Conservation (phyloP, 2,113 vertebrate genomes). For the Corythornis vintsioides region DNA sequence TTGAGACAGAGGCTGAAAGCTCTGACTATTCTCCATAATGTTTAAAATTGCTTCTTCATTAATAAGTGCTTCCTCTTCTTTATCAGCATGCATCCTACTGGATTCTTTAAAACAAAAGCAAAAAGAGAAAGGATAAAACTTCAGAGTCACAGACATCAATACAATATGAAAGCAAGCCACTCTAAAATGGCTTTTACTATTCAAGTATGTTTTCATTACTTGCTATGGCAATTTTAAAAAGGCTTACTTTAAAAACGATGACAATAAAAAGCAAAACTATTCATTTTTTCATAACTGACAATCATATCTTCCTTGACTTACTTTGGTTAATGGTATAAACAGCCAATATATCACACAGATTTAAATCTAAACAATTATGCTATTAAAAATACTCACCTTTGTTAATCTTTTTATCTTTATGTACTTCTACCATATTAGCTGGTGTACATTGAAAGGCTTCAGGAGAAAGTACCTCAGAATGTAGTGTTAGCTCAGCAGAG, state of each 20-base stretch:
- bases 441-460: conserved; percentile 78
- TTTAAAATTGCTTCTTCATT: conserved; percentile 97
- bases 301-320: background rate
- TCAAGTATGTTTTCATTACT: background rate
- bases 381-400: conserved; percentile 69
- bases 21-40: conserved; percentile 93
- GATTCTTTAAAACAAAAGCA: conserved; percentile 72
- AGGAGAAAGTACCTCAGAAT: conserved; percentile 80
- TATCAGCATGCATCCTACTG: conserved; percentile 46
- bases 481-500: conserved; percentile 84
- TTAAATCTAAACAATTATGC: background rate
- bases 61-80: conserved; percentile 87
- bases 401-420: conserved; percentile 82
- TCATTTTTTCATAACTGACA: background rate
- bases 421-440: conserved; percentile 86
- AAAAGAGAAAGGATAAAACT: conserved; percentile 1
- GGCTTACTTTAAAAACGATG: background rate
- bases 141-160: background rate
- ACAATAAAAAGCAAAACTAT: background rate
- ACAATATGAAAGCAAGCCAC: background rate
- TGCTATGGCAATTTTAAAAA: background rate
- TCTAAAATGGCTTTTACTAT: background rate
- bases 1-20: conserved; percentile 88
- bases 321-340: background rate
- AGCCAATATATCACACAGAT: background rate